Conservation (phyloP, 2,113 vertebrate genomes). For the Corapipo altera region DNA sequence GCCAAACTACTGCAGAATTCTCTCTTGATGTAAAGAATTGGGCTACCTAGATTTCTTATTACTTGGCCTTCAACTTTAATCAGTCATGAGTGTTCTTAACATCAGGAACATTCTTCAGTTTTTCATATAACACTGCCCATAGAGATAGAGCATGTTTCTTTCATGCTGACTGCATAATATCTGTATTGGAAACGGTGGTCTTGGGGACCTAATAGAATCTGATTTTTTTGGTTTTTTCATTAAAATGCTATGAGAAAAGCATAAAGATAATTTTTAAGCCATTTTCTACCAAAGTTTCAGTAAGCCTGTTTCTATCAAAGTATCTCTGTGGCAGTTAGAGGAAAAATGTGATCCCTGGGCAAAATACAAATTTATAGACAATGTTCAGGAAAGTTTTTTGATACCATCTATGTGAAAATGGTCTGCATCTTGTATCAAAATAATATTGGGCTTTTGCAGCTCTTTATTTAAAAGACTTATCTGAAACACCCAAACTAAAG, state of each 20-base stretch:
- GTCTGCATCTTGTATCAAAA: not conserved
- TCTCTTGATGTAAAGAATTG: not conserved
- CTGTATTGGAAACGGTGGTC: accelerated
- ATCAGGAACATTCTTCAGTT: not conserved
- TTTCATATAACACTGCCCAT: not conserved
- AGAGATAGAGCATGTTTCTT: not conserved
- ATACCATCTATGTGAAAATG: not conserved
- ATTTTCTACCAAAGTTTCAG: not conserved
- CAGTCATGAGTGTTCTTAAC: not conserved
- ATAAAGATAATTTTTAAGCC: not conserved
- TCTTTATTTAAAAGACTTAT: not conserved
- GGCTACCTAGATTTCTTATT: not conserved
- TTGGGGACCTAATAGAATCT: not conserved
- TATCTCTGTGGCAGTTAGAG: not conserved
- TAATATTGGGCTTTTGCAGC: not conserved
- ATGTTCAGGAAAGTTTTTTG: not conserved
- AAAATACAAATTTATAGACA: not conserved
- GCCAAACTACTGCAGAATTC: not conserved
- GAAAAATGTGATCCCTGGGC: not conserved
- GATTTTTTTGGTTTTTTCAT: not conserved
- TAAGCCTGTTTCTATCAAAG: not conserved
- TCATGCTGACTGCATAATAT: not conserved
- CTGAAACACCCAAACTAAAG: not conserved
- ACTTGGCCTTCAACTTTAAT: not conserved
- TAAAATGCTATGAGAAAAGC: not conserved